A percentile compares a stretch with the other conserved stretches of the same genome.
Evolutionary conservation across 2,797 vertebrate species (phyloP).

Genomic region (Coccyzus lansbergi): DNA sequence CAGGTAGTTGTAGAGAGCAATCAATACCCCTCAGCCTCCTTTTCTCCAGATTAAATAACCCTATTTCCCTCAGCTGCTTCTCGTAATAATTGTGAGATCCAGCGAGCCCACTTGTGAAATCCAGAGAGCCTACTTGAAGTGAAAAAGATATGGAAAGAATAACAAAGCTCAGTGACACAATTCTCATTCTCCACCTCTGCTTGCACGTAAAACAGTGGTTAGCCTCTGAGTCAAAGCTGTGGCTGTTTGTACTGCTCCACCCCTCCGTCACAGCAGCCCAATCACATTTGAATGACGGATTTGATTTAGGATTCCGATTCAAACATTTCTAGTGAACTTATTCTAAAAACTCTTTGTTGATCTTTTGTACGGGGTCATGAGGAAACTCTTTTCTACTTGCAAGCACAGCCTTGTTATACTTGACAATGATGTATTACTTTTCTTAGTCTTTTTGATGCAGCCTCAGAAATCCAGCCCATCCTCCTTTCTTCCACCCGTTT

Average conservation of each 20-base stretch:
- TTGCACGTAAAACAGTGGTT: neutral
- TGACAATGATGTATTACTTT: neutral
- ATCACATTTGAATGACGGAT: neutral
- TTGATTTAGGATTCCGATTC: neutral
- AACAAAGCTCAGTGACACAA: neutral
- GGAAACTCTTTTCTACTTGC: neutral
- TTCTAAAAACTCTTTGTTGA: neutral
- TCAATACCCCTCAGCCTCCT: too few species aligned
- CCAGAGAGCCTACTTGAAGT: neutral
- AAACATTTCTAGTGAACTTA: neutral
- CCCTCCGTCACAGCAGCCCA: rapidly evolving
- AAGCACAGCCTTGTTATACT: neutral
- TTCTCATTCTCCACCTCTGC: neutral
- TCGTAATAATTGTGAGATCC: too few species aligned
- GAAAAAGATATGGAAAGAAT: neutral
- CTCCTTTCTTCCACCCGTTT: neutral
- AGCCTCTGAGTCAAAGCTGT: neutral
- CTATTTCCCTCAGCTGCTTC: too few species aligned
- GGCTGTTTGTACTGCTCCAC: neutral
- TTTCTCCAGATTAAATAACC: too few species aligned
- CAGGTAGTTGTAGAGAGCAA: too few species aligned
- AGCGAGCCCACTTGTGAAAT: neutral
- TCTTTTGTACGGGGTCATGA: neutral
- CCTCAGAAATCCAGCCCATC: neutral
- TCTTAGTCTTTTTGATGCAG: neutral